Evolutionary conservation across 2,888 invertebrate genomes (phyloP).

Genomic region (Zygogramma bicolorata): DNA sequence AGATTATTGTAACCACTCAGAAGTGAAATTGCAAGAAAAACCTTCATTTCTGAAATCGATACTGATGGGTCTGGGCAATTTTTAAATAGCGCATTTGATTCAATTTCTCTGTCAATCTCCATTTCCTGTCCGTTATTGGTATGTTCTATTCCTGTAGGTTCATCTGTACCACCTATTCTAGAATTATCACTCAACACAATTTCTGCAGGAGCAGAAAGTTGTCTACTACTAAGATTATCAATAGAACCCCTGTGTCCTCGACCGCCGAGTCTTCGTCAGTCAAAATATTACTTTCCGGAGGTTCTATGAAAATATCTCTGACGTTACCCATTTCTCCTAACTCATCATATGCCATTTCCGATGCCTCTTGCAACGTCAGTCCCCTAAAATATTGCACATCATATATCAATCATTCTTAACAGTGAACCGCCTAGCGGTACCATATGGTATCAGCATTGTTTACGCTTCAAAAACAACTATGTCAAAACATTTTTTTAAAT

Average conservation of each 20-base stretch:
- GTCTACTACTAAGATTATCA: background rate
- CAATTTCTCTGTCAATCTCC: background rate
- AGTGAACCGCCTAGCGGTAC: background rate
- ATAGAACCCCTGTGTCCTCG: background rate
- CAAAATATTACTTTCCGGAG: background rate
- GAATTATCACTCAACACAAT: background rate
- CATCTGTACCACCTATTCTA: background rate
- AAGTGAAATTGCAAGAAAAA: too few relatives aligned
- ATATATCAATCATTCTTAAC: too few relatives aligned
- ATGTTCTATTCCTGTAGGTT: background rate
- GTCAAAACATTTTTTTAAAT: background rate
- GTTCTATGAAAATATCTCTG: background rate
- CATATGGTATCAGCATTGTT: slow-evolving; percentile 1
- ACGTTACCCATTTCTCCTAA: too few relatives aligned
- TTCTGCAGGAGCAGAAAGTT: background rate
- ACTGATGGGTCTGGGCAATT: too few relatives aligned
- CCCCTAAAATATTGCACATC: too few relatives aligned
- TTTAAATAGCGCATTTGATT: background rate
- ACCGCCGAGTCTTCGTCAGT: background rate
- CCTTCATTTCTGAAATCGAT: too few relatives aligned
- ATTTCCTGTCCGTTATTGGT: background rate
- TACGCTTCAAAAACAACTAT: background rate
- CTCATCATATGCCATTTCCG: too few relatives aligned
- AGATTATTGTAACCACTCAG: too few relatives aligned
- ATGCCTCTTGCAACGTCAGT: too few relatives aligned